phyloP scores from a whole-genome alignment of 2,797 vertebrate species.

The Microctenopoma steveboyesi region DNA sequence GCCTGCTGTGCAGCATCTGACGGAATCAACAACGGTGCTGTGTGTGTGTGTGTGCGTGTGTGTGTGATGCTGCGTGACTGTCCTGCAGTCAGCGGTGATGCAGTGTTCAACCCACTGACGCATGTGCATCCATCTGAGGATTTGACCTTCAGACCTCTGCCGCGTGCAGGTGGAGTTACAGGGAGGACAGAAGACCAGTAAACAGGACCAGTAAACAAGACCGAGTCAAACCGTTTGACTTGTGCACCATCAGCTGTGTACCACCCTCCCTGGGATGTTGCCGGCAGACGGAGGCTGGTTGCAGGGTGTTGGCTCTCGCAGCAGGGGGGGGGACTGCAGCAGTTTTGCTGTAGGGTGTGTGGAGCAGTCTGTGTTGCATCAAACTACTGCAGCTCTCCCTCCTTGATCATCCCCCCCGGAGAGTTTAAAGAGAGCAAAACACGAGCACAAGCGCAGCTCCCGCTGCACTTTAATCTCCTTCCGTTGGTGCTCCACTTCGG shows the following conservation, averaged over 20 bases:
- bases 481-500: not conserved
- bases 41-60: too few relatives aligned
- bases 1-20: not conserved
- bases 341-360: slow-evolving; percentile 26
- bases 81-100: too few relatives aligned
- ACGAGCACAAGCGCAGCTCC: slow-evolving; percentile 26
- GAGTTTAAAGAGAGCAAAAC: slow-evolving; percentile 36
- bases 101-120: not conserved
- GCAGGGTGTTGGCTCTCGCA: slow-evolving; percentile 47
- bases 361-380: slow-evolving; percentile 33
- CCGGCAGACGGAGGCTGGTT: slow-evolving; percentile 5
- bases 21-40: not conserved
- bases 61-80: too few relatives aligned
- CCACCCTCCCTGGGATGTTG: not conserved
- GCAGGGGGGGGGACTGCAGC: slow-evolving; percentile 36
- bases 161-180: not conserved
- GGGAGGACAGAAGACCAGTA: too few relatives aligned
- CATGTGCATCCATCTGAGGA: not conserved
- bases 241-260: slow-evolving; percentile 2
- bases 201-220: too few relatives aligned
- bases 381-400: slow-evolving; percentile 39
- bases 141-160: not conserved
- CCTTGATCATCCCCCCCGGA: slow-evolving; percentile 46
- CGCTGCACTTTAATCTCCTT: slow-evolving; percentile 22
- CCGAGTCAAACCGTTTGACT: slow-evolving; percentile 15